phyloP scores from a whole-genome alignment of 2,888 invertebrate species.

The Tipula confusa region DNA sequence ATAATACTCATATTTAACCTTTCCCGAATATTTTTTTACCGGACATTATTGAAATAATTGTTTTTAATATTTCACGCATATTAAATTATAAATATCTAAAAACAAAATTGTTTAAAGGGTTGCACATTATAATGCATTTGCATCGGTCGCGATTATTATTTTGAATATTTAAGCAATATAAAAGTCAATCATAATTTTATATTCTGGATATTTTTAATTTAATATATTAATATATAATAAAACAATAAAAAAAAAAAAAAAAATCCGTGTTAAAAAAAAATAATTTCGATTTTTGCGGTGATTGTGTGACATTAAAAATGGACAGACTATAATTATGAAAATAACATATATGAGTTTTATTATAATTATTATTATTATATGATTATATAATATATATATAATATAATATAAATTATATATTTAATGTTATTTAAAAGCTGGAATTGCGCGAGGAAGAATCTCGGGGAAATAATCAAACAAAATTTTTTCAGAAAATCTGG shows the following conservation, averaged over 20 bases:
- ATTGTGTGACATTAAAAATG: constrained; percentile 25
- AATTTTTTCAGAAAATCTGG: neutral
- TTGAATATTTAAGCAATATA: neutral
- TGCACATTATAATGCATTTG: neutral
- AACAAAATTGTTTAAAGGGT: neutral
- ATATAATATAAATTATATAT: neutral
- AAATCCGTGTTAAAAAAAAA: neutral
- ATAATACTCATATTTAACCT: too few species aligned
- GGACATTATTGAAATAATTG: too few species aligned
- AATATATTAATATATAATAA: neutral
- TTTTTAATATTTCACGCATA: too few species aligned
- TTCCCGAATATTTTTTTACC: too few species aligned
- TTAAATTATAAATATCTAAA: neutral
- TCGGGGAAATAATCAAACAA: neutral
- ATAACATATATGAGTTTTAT: neutral
- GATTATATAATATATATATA: neutral
- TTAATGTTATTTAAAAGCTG: neutral
- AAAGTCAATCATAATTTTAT: constrained; percentile 1
- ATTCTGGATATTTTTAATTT: neutral
- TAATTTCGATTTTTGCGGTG: neutral
- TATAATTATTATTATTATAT: neutral
- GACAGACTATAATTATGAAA: neutral
- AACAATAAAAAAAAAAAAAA: neutral
- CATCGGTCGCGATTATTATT: neutral
- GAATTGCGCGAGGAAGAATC: neutral